Conservation (phyloP, 1,140 invertebrate species). For the Manduca sexta region DNA sequence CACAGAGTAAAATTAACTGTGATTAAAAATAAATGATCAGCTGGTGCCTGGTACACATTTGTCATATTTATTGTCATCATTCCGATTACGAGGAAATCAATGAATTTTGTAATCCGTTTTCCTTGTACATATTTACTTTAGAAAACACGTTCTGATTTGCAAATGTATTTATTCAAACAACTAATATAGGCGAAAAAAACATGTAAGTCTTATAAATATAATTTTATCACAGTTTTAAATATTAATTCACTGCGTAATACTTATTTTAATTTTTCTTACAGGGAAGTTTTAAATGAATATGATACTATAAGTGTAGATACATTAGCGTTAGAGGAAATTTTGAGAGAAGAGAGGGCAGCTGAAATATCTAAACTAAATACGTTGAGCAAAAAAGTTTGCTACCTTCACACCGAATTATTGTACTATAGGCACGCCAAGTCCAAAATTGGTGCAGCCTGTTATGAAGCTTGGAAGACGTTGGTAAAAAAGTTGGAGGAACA, state of each 20-base stretch:
- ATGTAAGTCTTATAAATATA: background rate
- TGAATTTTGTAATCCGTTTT: slow-evolving; percentile 12
- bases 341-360: slow-evolving; percentile 42
- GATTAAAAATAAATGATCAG: too few relatives aligned
- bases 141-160: too few relatives aligned
- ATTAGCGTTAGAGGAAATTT: slow-evolving; percentile 41
- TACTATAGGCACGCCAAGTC: slow-evolving; percentile 59
- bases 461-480: slow-evolving; percentile 51
- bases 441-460: slow-evolving; percentile 45
- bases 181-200: too few relatives aligned
- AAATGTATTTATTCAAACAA: too few relatives aligned
- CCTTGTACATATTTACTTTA: slow-evolving; percentile 5
- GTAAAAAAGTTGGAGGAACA: slow-evolving; percentile 52
- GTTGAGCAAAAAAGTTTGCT: slow-evolving; percentile 50
- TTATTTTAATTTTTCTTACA: slow-evolving; percentile 21
- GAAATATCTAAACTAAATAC: slow-evolving; percentile 48
- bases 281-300: slow-evolving; percentile 34
- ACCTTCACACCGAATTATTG: slow-evolving; percentile 56
- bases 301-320: slow-evolving; percentile 60
- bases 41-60: too few relatives aligned
- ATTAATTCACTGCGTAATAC: background rate
- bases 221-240: background rate
- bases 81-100: background rate
- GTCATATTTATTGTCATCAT: background rate
- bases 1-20: too few relatives aligned